Percentiles rank a stretch among this genome's conserved stretches.
Evolutionary conservation across 1,140 invertebrate genomes (phyloP).

Genomic region (Drosophila repletoides): DNA sequence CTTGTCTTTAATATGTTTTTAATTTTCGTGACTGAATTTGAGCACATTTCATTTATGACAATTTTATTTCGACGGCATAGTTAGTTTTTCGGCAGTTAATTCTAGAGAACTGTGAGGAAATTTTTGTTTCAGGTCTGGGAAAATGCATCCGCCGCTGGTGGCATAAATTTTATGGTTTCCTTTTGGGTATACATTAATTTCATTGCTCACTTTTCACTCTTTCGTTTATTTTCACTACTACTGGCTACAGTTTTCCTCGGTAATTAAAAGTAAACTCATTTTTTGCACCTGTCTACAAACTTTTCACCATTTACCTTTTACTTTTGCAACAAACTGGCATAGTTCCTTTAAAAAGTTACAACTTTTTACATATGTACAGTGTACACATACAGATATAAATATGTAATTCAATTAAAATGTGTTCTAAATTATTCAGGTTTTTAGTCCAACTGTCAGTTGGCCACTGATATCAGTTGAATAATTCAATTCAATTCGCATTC

Average conservation of each 20-base stretch:
- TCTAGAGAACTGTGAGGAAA: no score
- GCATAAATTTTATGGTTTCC: background rate
- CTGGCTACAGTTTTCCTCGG: background rate
- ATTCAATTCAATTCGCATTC: no score
- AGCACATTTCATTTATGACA: background rate
- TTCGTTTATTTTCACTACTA: background rate
- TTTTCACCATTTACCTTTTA: slow-evolving; percentile 6
- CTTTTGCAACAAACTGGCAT: background rate
- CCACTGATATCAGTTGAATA: no score
- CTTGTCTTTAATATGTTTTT: background rate
- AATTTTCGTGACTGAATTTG: background rate
- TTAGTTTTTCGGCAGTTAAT: no score
- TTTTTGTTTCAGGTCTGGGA: no score
- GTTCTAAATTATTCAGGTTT: background rate
- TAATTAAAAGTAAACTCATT: slow-evolving; percentile 11
- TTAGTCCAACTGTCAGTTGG: background rate
- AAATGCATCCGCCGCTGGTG: no score
- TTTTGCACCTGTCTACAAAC: background rate
- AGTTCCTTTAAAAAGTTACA: background rate
- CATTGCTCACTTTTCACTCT: background rate
- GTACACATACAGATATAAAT: no score
- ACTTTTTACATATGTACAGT: no score
- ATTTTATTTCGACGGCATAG: slow-evolving; percentile 6
- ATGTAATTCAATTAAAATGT: background rate
- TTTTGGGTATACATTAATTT: background rate